phyloP scores from a whole-genome alignment of 2,888 invertebrate genomes.

The Xestia ashworthii region DNA sequence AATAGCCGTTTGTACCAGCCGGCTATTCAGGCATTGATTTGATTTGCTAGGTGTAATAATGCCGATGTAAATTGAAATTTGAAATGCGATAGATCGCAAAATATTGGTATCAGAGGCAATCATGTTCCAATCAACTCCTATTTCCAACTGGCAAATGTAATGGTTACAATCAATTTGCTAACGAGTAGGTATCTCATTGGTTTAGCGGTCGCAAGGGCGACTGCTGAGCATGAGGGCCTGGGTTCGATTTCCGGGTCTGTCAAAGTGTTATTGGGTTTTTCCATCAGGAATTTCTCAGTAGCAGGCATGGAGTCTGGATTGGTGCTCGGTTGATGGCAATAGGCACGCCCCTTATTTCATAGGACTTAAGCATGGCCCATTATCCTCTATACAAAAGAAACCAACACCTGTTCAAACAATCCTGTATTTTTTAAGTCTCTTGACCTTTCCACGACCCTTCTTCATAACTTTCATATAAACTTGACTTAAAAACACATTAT shows the following conservation, averaged over 20 bases:
- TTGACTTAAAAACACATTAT: constrained; percentile 15
- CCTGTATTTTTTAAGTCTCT: neutral
- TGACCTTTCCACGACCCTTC: neutral
- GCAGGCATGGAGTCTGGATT: too few species aligned
- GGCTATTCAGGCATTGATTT: constrained; percentile 20
- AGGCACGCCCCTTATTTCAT: too few species aligned
- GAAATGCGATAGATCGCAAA: constrained; percentile 1
- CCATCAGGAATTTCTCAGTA: too few species aligned
- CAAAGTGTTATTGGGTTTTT: too few species aligned
- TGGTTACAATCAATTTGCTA: neutral
- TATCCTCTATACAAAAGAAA: too few species aligned
- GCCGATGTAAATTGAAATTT: constrained; percentile 23
- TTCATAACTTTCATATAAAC: constrained; percentile 12
- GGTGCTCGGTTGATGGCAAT: too few species aligned
- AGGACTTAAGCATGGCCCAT: too few species aligned
- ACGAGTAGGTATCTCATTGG: neutral
- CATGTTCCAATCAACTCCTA: neutral
- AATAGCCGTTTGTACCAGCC: constrained; percentile 10
- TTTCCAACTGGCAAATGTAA: neutral
- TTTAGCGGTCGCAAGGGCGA: too few species aligned
- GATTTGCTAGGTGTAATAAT: constrained; percentile 23
- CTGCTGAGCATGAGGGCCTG: too few species aligned
- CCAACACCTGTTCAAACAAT: too few species aligned
- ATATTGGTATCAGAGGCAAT: constrained; percentile 1
- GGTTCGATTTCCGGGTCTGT: too few species aligned